Conservation (phyloP, 2,797 vertebrate species). For the Balearica regulorum region DNA sequence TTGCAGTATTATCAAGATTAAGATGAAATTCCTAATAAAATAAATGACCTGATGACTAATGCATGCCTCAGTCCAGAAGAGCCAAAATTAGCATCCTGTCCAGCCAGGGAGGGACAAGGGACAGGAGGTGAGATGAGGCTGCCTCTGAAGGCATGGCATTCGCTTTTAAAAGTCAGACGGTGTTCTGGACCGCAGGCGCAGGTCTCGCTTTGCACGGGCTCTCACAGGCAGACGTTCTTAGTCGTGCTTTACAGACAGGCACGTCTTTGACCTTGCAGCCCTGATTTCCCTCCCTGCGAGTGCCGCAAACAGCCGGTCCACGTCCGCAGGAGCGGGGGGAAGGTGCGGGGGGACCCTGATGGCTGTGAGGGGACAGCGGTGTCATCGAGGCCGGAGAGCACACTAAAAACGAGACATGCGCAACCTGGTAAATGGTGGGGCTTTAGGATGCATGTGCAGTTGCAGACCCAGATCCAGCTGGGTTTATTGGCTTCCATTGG, state of each 20-base stretch:
- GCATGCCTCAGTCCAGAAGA: neutral
- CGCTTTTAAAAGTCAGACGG: neutral
- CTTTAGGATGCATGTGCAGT: neutral
- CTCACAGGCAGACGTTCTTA: neutral
- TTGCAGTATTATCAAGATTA: neutral
- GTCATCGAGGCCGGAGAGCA: neutral
- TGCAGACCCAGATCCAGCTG: neutral
- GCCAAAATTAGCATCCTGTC: neutral
- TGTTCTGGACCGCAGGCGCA: fast-evolving
- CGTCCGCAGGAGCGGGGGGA: neutral
- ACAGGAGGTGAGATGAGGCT: neutral
- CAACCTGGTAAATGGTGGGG: neutral
- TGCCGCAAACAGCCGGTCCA: neutral
- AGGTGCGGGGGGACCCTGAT: too few relatives aligned
- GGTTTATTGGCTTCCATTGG: neutral
- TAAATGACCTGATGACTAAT: conserved; percentile 45
- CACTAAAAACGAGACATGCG: neutral
- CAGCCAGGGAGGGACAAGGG: neutral
- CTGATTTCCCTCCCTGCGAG: neutral
- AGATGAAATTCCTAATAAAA: neutral
- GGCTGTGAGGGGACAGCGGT: fast-evolving
- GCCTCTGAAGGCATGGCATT: neutral
- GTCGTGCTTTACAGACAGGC: neutral
- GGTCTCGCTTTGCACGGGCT: fast-evolving
- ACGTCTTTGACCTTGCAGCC: neutral